A percentile compares a stretch with the other conserved stretches of the same genome.
Evolutionary conservation across 2,113 vertebrate species (phyloP).

Genomic region (Orthonyx spaldingii): DNA sequence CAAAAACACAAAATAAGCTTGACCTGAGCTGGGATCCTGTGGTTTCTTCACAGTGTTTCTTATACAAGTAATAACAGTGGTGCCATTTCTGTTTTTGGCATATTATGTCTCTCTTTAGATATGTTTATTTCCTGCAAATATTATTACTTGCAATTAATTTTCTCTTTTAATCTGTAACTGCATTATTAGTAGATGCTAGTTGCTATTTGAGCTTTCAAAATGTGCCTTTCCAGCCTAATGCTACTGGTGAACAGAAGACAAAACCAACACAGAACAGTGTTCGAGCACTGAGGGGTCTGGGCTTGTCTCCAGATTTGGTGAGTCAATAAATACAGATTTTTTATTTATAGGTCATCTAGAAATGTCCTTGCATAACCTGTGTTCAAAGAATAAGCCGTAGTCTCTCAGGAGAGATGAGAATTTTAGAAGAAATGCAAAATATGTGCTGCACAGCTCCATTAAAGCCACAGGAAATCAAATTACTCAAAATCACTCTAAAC

Average conservation of each 20-base stretch:
- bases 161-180: background rate
- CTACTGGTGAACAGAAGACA: constrained; percentile 80
- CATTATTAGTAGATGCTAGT: background rate
- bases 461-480: background rate
- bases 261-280: constrained; percentile 83
- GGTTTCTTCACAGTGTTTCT: background rate
- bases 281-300: constrained; percentile 74
- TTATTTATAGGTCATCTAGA: background rate
- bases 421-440: background rate
- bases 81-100: background rate
- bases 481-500: background rate
- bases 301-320: constrained; percentile 81
- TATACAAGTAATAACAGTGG: background rate
- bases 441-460: background rate
- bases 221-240: constrained; percentile 70
- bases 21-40: background rate
- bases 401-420: background rate
- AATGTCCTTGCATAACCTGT: background rate
- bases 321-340: background rate
- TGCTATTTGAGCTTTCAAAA: background rate
- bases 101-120: background rate
- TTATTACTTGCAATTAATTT: background rate
- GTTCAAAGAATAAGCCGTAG: background rate
- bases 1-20: background rate
- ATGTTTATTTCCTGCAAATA: background rate